Evolutionary conservation across 1,140 invertebrate genomes (phyloP).

Genomic region (Ostrea denselamellosa): DNA sequence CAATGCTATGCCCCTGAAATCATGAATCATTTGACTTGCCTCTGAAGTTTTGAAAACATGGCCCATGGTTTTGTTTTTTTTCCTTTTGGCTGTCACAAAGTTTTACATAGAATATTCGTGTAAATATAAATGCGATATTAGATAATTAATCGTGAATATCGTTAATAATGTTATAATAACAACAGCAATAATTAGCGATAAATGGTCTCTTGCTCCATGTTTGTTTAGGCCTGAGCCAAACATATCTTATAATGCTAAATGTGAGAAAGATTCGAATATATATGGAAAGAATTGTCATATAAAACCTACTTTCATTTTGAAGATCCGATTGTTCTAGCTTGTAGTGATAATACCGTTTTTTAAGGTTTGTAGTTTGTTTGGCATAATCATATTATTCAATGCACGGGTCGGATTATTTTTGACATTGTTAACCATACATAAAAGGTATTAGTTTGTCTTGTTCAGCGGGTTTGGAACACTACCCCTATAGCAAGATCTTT

Average conservation of each 20-base stretch:
- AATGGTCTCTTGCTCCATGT: background rate
- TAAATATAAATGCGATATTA: background rate
- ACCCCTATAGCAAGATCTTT: too few relatives aligned
- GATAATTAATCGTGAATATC: background rate
- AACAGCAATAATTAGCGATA: background rate
- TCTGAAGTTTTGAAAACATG: background rate
- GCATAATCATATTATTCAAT: background rate
- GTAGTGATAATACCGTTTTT: background rate
- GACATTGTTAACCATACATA: too few relatives aligned
- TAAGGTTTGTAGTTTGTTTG: background rate
- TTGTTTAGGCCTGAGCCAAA: background rate
- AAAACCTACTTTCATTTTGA: background rate
- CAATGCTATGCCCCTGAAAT: background rate
- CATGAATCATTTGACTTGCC: background rate
- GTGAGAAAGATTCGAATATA: background rate
- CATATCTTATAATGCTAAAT: background rate
- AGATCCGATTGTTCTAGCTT: background rate
- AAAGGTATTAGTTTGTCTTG: too few relatives aligned
- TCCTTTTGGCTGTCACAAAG: background rate
- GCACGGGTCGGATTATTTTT: too few relatives aligned
- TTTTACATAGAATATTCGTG: background rate
- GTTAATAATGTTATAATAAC: background rate
- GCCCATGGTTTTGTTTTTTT: background rate
- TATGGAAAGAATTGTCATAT: background rate
- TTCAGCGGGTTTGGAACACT: too few relatives aligned